These are phyloP conservation scores for Lithobates pipiens DNA, from an alignment of 2,797 vertebrate species.

Conservation along the genomic window DNA sequence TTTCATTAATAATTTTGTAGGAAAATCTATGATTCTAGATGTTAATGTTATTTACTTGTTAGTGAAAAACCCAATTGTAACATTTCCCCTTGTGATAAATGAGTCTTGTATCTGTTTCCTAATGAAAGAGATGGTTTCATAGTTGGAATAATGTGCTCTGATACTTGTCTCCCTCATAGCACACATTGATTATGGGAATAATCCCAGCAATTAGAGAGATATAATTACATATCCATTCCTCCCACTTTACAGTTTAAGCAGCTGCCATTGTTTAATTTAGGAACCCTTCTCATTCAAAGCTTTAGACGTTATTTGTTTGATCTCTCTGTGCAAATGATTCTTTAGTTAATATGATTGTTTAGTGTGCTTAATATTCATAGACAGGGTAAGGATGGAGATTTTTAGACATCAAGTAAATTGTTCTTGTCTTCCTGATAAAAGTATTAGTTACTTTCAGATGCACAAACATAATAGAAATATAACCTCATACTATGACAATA, in stretches of 20 bases:
- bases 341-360: conserved; percentile 41
- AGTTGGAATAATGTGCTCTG: conserved; percentile 59
- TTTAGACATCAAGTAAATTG: neutral
- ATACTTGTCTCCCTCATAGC: conserved; percentile 51
- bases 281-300: conserved; percentile 38
- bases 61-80: neutral
- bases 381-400: neutral
- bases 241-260: conserved; percentile 55
- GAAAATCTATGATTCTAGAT: neutral
- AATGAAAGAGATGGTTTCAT: conserved; percentile 37
- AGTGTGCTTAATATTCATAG: conserved; percentile 29
- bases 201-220: conserved; percentile 66
- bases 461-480: no score
- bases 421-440: no score
- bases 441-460: no score
- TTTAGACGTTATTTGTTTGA: conserved; percentile 32
- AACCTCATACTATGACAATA: no score
- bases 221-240: conserved; percentile 64
- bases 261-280: conserved; percentile 63
- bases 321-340: conserved; percentile 39
- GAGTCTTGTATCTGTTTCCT: neutral
- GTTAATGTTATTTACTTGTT: no score
- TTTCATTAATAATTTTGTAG: neutral
- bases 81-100: neutral
- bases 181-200: conserved; percentile 53